Evolutionary conservation across 2,888 invertebrate species (phyloP).

Genomic region (Zaprionus lineosus): DNA sequence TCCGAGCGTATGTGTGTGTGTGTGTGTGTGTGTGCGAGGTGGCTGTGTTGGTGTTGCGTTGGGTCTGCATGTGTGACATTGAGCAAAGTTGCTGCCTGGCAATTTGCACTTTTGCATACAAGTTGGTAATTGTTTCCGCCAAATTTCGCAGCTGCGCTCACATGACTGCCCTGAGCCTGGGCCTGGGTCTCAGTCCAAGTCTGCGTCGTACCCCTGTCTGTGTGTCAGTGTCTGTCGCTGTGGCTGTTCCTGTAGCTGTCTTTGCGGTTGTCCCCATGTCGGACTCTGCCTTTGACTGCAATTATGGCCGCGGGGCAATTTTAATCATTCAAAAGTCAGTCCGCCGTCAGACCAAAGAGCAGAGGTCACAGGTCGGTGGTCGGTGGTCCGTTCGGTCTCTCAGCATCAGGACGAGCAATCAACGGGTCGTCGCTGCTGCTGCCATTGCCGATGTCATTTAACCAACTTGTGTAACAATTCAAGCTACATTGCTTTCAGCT

Average conservation of each 20-base stretch:
- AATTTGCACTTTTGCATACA: conserved; percentile 75
- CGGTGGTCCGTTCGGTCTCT: conserved; percentile 27
- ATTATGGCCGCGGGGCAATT: conserved; percentile 42
- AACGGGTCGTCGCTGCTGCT: conserved; percentile 7
- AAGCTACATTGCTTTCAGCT: conserved; percentile 57
- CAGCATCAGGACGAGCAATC: conserved; percentile 11
- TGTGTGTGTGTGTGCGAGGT: conserved; percentile 19
- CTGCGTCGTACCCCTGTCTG: no score
- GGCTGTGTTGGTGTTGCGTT: no score
- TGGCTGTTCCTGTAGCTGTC: no score
- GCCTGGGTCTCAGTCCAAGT: no score
- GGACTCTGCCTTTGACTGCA: no score
- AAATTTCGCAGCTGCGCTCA: conserved; percentile 56
- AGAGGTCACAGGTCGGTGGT: no score
- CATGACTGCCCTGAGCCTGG: not conserved
- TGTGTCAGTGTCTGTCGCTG: no score
- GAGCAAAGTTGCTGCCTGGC: conserved; percentile 57
- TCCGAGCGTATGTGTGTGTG: conserved; percentile 3
- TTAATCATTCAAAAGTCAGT: conserved; percentile 72
- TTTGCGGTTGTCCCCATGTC: no score
- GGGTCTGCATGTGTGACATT: conserved; percentile 54
- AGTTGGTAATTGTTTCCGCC: conserved; percentile 75
- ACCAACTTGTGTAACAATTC: conserved; percentile 52
- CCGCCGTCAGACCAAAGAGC: conserved; percentile 19
- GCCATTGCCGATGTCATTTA: conserved; percentile 41